Evolutionary conservation across 2,888 invertebrate genomes (phyloP).

Genomic region (Tryphoninae sp.): DNA sequence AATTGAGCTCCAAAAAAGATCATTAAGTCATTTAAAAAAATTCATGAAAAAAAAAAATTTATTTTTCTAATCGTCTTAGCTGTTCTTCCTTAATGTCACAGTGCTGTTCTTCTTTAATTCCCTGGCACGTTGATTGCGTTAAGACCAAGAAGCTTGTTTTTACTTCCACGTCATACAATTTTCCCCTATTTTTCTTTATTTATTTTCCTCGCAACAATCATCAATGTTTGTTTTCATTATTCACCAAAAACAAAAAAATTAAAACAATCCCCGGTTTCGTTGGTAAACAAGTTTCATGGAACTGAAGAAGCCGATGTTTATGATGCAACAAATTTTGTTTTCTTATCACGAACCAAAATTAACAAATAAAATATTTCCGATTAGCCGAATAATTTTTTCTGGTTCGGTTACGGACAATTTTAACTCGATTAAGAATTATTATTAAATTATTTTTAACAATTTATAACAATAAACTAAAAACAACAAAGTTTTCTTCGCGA

Average conservation of each 20-base stretch:
- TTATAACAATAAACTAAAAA: no score
- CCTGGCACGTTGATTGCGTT: conserved; percentile 54
- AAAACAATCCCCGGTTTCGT: conserved; percentile 47
- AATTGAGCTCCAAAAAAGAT: no score
- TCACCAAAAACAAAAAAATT: not conserved
- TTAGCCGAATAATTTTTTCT: conserved; percentile 69
- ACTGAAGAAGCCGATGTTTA: conserved; percentile 49
- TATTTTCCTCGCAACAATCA: not conserved
- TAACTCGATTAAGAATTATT: not conserved
- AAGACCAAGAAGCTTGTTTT: conserved; percentile 27
- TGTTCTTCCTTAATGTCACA: no score
- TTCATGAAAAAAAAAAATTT: no score
- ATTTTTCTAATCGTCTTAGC: no score
- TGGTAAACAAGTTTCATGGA: conserved; percentile 51
- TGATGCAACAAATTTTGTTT: conserved; percentile 8
- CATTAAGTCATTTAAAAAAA: no score
- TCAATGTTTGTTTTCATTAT: not conserved
- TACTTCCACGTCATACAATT: conserved; percentile 19
- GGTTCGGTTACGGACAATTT: conserved; percentile 66
- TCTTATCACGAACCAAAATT: not conserved
- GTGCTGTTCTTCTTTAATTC: no score
- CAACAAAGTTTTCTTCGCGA: no score
- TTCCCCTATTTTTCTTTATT: conserved; percentile 21
- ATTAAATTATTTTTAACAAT: no score
- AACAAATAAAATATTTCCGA: conserved; percentile 17